Percentiles rank a stretch among this genome's conserved stretches.
Evolutionary conservation across 2,113 vertebrate species (phyloP).

Genomic region (Amphilophus citrinellus): DNA sequence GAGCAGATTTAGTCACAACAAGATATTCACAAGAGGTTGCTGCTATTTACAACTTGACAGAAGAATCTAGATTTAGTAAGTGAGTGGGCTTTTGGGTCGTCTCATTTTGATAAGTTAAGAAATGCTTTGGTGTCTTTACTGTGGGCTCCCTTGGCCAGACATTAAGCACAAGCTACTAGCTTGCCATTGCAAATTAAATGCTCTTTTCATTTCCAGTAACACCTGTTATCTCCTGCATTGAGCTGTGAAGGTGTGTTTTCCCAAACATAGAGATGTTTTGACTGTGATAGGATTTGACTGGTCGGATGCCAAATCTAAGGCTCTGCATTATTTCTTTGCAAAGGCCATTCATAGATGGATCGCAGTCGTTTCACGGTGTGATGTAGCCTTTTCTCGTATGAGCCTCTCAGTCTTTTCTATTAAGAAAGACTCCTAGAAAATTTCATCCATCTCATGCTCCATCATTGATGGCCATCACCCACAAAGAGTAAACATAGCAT

Average conservation of each 20-base stretch:
- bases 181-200: conserved; percentile 31
- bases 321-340: background rate
- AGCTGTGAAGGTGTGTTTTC: conserved; percentile 15
- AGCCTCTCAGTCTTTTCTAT: background rate
- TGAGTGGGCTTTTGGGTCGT: conserved; percentile 15
- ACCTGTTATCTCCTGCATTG: background rate
- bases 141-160: background rate
- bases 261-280: conserved; percentile 1
- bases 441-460: background rate
- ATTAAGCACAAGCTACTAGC: conserved; percentile 13
- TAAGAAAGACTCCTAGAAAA: background rate
- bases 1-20: conserved; percentile 29
- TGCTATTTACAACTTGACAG: conserved; percentile 14
- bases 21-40: conserved; percentile 26
- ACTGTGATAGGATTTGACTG: conserved; percentile 24
- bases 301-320: conserved; percentile 30
- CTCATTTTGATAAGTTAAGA: conserved; percentile 16
- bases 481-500: background rate
- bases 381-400: background rate
- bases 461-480: background rate
- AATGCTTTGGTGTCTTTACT: conserved; percentile 18
- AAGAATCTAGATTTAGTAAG: conserved; percentile 11
- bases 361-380: background rate
- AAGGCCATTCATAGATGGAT: conserved; percentile 1
- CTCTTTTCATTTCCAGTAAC: background rate